phyloP scores from a whole-genome alignment of 2,888 invertebrate genomes.

The Steinernema scapterisci region DNA sequence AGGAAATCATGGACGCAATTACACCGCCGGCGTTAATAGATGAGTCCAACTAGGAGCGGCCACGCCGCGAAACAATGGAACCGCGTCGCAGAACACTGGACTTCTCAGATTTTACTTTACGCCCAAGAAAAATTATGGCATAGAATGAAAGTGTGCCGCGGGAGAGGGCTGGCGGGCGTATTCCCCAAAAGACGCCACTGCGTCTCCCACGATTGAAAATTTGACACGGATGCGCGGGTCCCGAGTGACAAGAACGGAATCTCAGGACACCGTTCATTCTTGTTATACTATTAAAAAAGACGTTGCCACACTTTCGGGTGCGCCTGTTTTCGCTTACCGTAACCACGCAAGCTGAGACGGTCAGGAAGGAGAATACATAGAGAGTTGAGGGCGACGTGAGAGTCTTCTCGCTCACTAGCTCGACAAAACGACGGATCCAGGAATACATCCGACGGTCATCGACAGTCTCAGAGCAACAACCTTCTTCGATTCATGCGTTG shows the following conservation, averaged over 20 bases:
- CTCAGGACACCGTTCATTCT: too few relatives aligned
- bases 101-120: constrained; percentile 4
- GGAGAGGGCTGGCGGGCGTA: constrained; percentile 7
- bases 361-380: not conserved
- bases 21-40: too few relatives aligned
- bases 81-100: constrained; percentile 4
- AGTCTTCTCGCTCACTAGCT: not conserved
- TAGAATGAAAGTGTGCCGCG: not conserved
- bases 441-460: not conserved
- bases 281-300: too few relatives aligned
- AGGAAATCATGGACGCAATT: too few relatives aligned
- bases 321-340: constrained; percentile 11
- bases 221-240: constrained; percentile 18
- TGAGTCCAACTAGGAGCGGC: too few relatives aligned
- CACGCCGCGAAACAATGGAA: too few relatives aligned
- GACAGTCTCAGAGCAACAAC: not conserved
- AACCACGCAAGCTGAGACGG: not conserved
- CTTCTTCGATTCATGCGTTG: not conserved
- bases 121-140: constrained; percentile 5
- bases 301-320: too few relatives aligned
- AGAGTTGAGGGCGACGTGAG: constrained; percentile 10
- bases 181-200: constrained; percentile 21
- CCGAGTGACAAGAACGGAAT: not conserved
- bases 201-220: constrained; percentile 26
- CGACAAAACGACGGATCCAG: constrained; percentile 14